Evolutionary conservation across 2,797 vertebrate species (phyloP), one percentile per base, ranked within the genome.

Genomic region (Alcedo quadribrachys): DNA sequence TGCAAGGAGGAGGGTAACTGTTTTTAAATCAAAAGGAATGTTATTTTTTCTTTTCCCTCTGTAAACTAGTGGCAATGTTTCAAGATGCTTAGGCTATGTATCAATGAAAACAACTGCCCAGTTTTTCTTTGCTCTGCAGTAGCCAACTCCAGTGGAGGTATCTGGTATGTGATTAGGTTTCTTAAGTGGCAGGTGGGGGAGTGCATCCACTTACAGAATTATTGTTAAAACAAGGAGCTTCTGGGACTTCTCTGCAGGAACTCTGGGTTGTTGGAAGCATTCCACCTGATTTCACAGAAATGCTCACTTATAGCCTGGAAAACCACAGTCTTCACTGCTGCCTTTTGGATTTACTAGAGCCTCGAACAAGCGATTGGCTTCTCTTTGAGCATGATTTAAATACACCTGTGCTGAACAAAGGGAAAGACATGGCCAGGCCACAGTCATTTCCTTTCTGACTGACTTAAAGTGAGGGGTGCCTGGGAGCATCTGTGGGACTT

Each of bases 161-260:
- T 86, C 43, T 91, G 84, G 79, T 91, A 35, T 92, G 90, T 89
- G 93, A 96, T 93, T 92, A 92, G 84, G 75, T 85, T 92, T 93
- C 94, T 88, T 77, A 95, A 93, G 84, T 48, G 89, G 84, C 73
- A 83, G 93, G 76, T 81, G 79, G 76, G 66, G 37, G 74, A 93
- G 60, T 43, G 73, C 89, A 83, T 93, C 82, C 81, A 74, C 81
- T 93, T 89, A 69, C 4, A 2, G 76, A 76, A 68, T 92, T 94
- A 88, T 55, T 92, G 82, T 89, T 92, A 51, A 87, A 90, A 83
- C 48, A 70, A 91, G 90, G 66, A 94, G 87, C 87, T 95, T 96
- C 81, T 12, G 79, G 89, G 92, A 93, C 76, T 87, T 92, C 89
- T 90, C 81, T 81, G 84, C 61, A 78, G 86, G 83, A 91, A 14